phyloP scores from a whole-genome alignment of 2,888 invertebrate species.

The Pycnomerus fuliginosus region DNA sequence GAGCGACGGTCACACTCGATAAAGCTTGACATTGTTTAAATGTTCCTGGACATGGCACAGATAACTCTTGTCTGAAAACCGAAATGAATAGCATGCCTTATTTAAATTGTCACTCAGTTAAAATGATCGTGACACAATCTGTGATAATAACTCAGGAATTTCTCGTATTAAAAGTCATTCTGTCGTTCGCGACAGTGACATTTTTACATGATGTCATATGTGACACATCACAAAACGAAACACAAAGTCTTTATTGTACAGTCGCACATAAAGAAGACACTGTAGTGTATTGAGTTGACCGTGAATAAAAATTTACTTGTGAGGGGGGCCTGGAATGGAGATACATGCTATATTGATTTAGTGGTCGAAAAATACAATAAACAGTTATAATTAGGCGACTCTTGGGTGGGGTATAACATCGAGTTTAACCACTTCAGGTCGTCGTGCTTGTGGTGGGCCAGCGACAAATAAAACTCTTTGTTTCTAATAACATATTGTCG shows the following conservation, averaged over 20 bases:
- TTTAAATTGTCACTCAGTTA: constrained; percentile 22
- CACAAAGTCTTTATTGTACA: constrained; percentile 43
- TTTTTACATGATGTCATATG: constrained; percentile 41
- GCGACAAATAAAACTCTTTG: constrained; percentile 24
- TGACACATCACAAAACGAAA: constrained; percentile 43
- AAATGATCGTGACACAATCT: constrained; percentile 24
- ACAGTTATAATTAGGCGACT: constrained; percentile 23
- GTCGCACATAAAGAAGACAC: constrained; percentile 39
- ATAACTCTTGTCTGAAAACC: not conserved
- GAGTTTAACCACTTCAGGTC: constrained; percentile 18
- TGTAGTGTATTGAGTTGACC: constrained; percentile 36
- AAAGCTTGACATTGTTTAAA: too few relatives aligned
- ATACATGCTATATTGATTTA: too few relatives aligned
- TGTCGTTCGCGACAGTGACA: constrained; percentile 38
- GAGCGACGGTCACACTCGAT: too few relatives aligned
- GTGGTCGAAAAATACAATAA: too few relatives aligned
- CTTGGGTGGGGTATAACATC: constrained; percentile 13
- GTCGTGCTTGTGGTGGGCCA: constrained; percentile 23
- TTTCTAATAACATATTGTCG: constrained; percentile 13
- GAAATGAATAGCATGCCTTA: constrained; percentile 2
- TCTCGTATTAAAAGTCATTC: constrained; percentile 28
- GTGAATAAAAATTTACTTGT: constrained; percentile 32
- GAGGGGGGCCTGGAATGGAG: constrained; percentile 3
- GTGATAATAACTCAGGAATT: constrained; percentile 20
- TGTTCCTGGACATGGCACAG: too few relatives aligned